Base-by-base conservation (phyloP, 2,888 invertebrate genomes). In the Agrotis ipsilon region DNA sequence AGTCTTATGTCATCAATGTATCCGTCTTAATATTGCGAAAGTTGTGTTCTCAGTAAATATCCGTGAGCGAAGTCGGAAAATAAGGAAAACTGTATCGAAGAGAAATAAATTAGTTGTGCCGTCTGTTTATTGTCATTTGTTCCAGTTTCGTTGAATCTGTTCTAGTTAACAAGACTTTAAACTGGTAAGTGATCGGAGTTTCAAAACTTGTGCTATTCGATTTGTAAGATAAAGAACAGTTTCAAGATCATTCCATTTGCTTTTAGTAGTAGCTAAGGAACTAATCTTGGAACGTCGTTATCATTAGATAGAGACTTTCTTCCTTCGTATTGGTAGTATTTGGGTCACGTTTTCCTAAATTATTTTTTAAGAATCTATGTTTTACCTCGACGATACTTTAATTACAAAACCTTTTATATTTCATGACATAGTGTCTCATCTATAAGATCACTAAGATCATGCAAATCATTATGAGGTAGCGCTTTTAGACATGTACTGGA, bases 21-120 rank as follows among this genome's bases (percentile, higher is more conserved):
- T 48, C 39, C 32, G 64, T 59, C 81, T 52, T 68, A 63, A 63
- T 81, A 78, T 75, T 62, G 32, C 66, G 58, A 78, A 76, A 78
- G 60, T 82, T 79, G 72, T 66, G 32, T 78, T 52, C 43, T 62
- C 19, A 39, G 45, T 65, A 78, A 78, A 78, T 59, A 80, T 58
- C 39, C 43, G 46, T 39, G 54, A 19, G 54, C 51, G 18, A 63
- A 68, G 55, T 49, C 27, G 18, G 58, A 48, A 62, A 76, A 73
- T 71, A 71, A 67, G 52, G 70, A 64, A 60, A 73, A 76, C 70
- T 69, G 19, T 71, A 60, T 57, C 63, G 54, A 70, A 68, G 66
- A 64, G 24, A 57, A 48, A 45, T 45, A 75, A 78, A 73, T 70
- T 57, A 51, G 48, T 72, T 68, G 59, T 75, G 70, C 21, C 68